These are phyloP conservation scores for Hypsopygia costalis DNA, from an alignment of 2,888 invertebrate species.

Conservation along the genomic window DNA sequence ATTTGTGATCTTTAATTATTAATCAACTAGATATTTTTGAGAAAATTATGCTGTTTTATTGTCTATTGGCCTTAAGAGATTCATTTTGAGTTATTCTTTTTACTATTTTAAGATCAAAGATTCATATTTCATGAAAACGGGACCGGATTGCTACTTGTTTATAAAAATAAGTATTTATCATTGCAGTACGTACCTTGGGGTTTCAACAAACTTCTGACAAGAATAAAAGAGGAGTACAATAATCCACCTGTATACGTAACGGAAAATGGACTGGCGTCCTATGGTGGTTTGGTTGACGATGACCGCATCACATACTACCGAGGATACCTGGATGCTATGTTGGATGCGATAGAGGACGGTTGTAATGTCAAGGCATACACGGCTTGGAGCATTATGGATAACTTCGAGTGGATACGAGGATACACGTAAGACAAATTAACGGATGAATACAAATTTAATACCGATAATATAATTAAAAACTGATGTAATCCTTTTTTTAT, in stretches of 20 bases:
- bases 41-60: no score
- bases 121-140: no score
- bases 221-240: constrained; percentile 24
- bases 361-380: constrained; percentile 67
- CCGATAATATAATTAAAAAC: no score
- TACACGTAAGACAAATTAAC: constrained; percentile 75
- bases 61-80: no score
- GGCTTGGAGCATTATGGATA: constrained; percentile 81
- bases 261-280: constrained; percentile 73
- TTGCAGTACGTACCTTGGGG: constrained; percentile 16
- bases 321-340: constrained; percentile 46
- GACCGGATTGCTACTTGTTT: no score
- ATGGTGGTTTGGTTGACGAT: constrained; percentile 48
- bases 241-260: constrained; percentile 43
- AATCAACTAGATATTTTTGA: no score
- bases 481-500: no score
- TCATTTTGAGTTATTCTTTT: no score
- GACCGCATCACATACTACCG: constrained; percentile 44
- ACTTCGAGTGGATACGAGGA: constrained; percentile 79
- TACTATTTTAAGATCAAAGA: no score
- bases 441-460: no score
- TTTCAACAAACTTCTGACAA: constrained; percentile 21
- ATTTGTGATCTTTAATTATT: no score
- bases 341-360: constrained; percentile 52
- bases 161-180: no score